Evolutionary conservation across 2,888 invertebrate species (phyloP), one percentile per base, ranked within the genome.

Genomic region (Amphipyra tragopoginis): DNA sequence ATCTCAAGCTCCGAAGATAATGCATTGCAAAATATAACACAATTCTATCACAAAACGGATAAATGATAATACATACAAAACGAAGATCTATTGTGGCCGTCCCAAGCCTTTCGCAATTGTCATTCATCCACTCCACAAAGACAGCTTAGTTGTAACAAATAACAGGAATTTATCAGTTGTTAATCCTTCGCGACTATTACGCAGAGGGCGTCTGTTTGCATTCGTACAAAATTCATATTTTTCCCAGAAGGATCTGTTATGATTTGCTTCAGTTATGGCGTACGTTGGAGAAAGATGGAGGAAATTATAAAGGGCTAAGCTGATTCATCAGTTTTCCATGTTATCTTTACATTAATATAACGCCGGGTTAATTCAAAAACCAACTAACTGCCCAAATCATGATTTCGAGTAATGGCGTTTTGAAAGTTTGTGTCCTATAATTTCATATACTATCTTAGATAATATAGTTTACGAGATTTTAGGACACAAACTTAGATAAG

Each of bases 71-170:
- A 64, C 60, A 65, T 56, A 51, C 53, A 63, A 51, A n/a, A 39
- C 53, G 52, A 69, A 60, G 55, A 63, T 40, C 54, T 26, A 75
- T 69, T 72, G 75, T 72, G 65, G 64, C 59, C 55, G 49, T 69
- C 72, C 72, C 75, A 75, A 76, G 56, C 65, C 68, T 68, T 82
- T 86, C 86, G 88, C 89, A 89, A 88, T 88, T 84, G 86, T 88
- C 81, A 84, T 79, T 78, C 75, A 79, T 66, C 76, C 74, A 75
- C 76, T 81, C 69, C 61, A 86, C 86, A 90, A 88, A 86, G 75
- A 77, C 40, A 63, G 61, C 74, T 71, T 74, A 69, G 82, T 82
- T 80, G 73, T 80, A 72, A 78, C 81, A 84, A 86, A 85, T 86
- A 89, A 86, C 81, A 80, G 79, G 78, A 83, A 83, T 80, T 83